These are phyloP conservation scores for Polypterus bichir DNA, from an alignment of 2,113 vertebrate species.

Conservation along the genomic window DNA sequence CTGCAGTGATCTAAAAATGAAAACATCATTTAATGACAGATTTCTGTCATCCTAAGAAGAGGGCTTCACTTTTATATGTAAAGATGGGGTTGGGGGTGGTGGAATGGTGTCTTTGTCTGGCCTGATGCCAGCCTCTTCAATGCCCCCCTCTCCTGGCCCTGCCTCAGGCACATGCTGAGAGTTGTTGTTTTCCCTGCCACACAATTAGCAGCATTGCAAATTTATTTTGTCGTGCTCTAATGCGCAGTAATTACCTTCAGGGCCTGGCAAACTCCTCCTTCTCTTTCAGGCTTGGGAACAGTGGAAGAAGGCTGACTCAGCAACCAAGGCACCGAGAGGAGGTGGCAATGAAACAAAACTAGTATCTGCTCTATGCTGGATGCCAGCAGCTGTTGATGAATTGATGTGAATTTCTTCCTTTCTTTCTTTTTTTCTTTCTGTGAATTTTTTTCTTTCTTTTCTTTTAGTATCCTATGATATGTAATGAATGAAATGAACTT, in stretches of 20 bases:
- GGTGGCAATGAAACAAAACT: too few species aligned
- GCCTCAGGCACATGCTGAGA: slow-evolving; percentile 47
- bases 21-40: too few species aligned
- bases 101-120: slow-evolving; percentile 38
- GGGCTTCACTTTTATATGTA: too few species aligned
- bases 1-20: too few species aligned
- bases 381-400: too few species aligned
- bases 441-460: too few species aligned
- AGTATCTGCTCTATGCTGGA: too few species aligned
- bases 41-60: too few species aligned
- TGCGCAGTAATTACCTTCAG: slow-evolving; percentile 61
- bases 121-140: slow-evolving; percentile 40
- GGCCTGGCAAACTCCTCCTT: slow-evolving; percentile 35
- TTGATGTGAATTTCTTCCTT: too few species aligned
- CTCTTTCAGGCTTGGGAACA: slow-evolving; percentile 7
- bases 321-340: neutral
- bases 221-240: slow-evolving; percentile 65
- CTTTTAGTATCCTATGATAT: too few species aligned
- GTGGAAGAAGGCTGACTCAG: slow-evolving; percentile 29
- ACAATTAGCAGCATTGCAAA: slow-evolving; percentile 59
- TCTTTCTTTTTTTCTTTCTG: too few species aligned
- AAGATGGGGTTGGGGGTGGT: slow-evolving; percentile 23
- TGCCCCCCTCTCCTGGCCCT: slow-evolving; percentile 35
- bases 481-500: too few species aligned
- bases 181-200: slow-evolving; percentile 62